Percentiles rank a stretch among this genome's conserved stretches.
Conservation (phyloP, 2,888 invertebrate species). For the Ochropacha duplaris region DNA sequence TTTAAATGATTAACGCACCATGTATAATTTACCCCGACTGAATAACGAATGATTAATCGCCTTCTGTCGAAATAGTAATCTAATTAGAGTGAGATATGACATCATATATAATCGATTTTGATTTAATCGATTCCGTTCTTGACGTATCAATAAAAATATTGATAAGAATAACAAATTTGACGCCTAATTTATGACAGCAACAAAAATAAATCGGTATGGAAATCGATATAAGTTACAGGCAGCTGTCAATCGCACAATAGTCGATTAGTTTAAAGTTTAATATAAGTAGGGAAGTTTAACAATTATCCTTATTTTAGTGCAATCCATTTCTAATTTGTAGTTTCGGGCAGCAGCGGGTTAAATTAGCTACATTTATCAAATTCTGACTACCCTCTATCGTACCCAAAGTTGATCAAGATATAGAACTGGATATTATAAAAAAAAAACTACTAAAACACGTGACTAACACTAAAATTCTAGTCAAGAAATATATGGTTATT, state of each 20-base stretch:
- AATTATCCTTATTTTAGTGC: neutral
- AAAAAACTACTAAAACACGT: neutral
- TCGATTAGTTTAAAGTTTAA: neutral
- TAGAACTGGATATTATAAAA: neutral
- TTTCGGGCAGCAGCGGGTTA: neutral
- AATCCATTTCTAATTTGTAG: neutral
- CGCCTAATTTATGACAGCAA: too few relatives aligned
- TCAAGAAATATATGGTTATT: slow-evolving; percentile 10
- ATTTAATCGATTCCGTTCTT: neutral
- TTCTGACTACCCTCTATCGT: neutral
- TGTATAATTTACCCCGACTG: slow-evolving; percentile 1
- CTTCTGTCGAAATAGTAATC: neutral
- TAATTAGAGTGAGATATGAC: neutral
- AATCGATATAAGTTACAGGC: neutral
- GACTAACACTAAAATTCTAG: slow-evolving; percentile 11
- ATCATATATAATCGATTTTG: neutral
- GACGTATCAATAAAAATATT: neutral
- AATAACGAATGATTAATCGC: neutral
- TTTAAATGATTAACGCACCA: neutral
- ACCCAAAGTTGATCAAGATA: neutral
- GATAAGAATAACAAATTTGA: neutral
- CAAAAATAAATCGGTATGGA: neutral
- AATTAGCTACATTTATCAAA: neutral
- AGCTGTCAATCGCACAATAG: neutral
- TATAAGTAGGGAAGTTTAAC: neutral